These are phyloP conservation scores for Poecile montanus DNA, from an alignment of 2,797 vertebrate species.

Conservation along the genomic window DNA sequence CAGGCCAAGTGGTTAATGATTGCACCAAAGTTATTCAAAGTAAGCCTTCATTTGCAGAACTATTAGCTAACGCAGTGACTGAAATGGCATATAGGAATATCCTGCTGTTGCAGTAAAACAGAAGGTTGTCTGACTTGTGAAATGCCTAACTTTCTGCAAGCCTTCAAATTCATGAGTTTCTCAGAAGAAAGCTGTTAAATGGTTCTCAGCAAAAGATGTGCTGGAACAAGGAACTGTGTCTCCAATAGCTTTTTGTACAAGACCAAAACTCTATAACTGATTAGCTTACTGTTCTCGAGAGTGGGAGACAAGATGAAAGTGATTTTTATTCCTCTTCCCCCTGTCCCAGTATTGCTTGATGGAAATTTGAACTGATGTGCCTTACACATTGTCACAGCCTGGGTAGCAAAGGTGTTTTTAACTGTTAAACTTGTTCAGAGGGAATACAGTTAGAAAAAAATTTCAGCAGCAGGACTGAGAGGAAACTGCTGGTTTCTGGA, in stretches of 20 bases:
- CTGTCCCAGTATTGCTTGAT: neutral
- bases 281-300: neutral
- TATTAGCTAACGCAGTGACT: conserved; percentile 29
- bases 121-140: conserved; percentile 9
- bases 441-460: neutral
- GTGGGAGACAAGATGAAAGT: neutral
- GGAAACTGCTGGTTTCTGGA: neutral
- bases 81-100: conserved; percentile 47
- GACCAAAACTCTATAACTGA: neutral
- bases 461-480: neutral
- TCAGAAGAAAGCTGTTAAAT: conserved; percentile 16
- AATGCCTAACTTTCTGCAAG: neutral
- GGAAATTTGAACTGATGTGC: neutral
- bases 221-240: neutral
- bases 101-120: conserved; percentile 33
- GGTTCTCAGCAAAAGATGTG: neutral
- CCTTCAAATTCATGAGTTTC: conserved; percentile 17
- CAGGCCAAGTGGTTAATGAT: conserved; percentile 64
- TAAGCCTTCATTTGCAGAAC: conserved; percentile 52
- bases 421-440: neutral
- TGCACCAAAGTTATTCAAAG: conserved; percentile 54
- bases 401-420: neutral
- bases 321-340: neutral
- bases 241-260: neutral
- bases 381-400: neutral